A percentile compares a stretch with the other conserved stretches of the same genome.
Evolutionary conservation across 2,797 vertebrate genomes (phyloP).

Genomic region (Phoxinus dragarum): DNA sequence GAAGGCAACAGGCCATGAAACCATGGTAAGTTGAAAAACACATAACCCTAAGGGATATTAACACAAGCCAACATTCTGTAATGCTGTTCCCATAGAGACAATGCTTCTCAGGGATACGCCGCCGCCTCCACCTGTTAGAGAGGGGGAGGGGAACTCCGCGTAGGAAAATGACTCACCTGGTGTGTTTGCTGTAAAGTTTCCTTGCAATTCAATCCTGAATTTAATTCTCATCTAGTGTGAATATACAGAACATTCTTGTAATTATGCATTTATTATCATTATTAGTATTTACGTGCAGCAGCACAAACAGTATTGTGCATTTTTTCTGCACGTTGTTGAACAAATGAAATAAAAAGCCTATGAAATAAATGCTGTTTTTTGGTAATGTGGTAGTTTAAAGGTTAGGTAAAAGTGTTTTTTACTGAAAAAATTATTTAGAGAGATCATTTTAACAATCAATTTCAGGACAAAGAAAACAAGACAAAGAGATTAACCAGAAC

Average conservation of each 20-base stretch:
- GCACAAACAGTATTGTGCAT: background rate
- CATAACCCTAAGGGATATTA: slow-evolving; percentile 34
- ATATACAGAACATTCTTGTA: background rate
- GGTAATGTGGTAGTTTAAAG: slow-evolving; percentile 18
- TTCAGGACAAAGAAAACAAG: background rate
- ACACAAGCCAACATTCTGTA: slow-evolving; percentile 19
- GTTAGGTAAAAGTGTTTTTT: background rate
- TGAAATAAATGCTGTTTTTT: background rate
- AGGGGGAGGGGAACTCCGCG: background rate
- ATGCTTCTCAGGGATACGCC: slow-evolving; percentile 31
- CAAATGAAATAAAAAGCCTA: background rate
- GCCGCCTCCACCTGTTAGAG: slow-evolving; percentile 38
- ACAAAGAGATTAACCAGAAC: background rate
- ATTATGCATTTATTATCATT: background rate
- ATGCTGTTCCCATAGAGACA: slow-evolving; percentile 54
- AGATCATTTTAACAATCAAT: background rate
- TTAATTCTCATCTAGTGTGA: background rate
- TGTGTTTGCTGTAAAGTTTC: background rate
- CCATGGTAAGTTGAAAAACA: slow-evolving; percentile 38
- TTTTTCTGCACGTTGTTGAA: background rate
- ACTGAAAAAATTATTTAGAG: background rate
- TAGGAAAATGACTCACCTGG: background rate
- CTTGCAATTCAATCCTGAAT: background rate
- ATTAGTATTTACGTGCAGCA: background rate
- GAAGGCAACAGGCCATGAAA: background rate